Conservation (phyloP, 2,888 invertebrate genomes). For the Ceratothoa steindachneri region DNA sequence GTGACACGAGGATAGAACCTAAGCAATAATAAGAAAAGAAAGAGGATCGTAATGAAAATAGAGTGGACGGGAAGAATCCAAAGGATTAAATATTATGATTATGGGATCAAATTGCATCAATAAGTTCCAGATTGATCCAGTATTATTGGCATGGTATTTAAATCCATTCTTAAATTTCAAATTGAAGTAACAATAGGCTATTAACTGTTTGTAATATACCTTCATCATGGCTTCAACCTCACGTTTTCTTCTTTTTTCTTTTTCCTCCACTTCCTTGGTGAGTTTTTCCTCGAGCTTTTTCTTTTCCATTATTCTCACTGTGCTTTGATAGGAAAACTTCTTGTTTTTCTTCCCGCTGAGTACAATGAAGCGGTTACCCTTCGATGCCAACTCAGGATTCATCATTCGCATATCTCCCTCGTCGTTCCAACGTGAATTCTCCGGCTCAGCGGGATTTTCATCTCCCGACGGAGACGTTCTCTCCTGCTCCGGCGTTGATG, state of each 20-base stretch:
- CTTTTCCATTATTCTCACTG: conserved; percentile 44
- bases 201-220: too few relatives aligned
- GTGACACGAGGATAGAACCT: too few relatives aligned
- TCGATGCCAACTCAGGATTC: background rate
- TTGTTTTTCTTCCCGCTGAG: conserved; percentile 29
- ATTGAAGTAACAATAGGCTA: too few relatives aligned
- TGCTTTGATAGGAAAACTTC: conserved; percentile 48
- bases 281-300: conserved; percentile 44
- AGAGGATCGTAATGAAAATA: too few relatives aligned
- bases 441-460: background rate
- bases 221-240: conserved; percentile 48
- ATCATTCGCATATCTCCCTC: background rate
- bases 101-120: too few relatives aligned
- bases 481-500: conserved; percentile 34
- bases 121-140: too few relatives aligned
- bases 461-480: conserved; percentile 38
- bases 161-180: too few relatives aligned
- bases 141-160: too few relatives aligned
- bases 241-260: conserved; percentile 41
- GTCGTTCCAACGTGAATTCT: background rate
- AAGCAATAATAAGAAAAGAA: too few relatives aligned
- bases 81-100: too few relatives aligned
- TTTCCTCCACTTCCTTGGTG: conserved; percentile 38
- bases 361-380: background rate
- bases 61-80: too few relatives aligned